Conservation (phyloP, 2,113 vertebrate genomes). For the Tachuris rubrigastra region DNA sequence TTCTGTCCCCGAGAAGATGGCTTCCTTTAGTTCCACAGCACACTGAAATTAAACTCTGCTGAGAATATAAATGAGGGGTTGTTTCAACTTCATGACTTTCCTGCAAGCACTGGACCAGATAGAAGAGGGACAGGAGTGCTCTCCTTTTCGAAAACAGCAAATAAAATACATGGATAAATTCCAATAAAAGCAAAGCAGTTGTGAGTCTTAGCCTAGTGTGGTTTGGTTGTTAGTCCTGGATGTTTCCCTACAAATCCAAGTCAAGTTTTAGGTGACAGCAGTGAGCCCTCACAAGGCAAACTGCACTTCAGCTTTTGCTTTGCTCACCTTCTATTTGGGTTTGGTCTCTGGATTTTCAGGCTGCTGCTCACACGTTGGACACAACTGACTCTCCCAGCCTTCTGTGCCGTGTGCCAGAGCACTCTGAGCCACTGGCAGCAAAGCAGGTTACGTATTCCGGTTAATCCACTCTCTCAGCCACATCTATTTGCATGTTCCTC, state of each 20-base stretch:
- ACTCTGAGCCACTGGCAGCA: neutral
- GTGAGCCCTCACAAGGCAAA: neutral
- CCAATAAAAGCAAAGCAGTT: neutral
- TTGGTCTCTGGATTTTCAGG: neutral
- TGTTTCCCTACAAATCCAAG: neutral
- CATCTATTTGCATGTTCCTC: slow-evolving; percentile 12
- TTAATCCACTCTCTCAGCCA: slow-evolving; percentile 17
- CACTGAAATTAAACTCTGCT: slow-evolving; percentile 43
- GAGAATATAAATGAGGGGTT: slow-evolving; percentile 57
- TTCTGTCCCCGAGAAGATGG: slow-evolving; percentile 64
- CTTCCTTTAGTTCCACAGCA: slow-evolving; percentile 47
- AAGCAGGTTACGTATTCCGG: slow-evolving; percentile 7
- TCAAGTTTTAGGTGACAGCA: neutral
- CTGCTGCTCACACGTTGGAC: neutral
- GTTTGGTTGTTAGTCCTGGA: neutral
- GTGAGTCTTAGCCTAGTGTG: neutral
- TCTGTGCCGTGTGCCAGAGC: neutral
- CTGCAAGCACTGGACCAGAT: slow-evolving; percentile 23
- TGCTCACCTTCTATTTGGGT: neutral
- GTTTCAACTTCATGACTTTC: slow-evolving; percentile 35
- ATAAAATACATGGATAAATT: neutral
- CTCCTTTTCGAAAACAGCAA: neutral
- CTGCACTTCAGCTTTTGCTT: neutral
- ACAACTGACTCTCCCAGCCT: neutral
- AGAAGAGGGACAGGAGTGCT: neutral